Evolutionary conservation across 2,113 vertebrate genomes (phyloP), one percentile per base, ranked within the genome.

Genomic region (Gallinago jamesoni): DNA sequence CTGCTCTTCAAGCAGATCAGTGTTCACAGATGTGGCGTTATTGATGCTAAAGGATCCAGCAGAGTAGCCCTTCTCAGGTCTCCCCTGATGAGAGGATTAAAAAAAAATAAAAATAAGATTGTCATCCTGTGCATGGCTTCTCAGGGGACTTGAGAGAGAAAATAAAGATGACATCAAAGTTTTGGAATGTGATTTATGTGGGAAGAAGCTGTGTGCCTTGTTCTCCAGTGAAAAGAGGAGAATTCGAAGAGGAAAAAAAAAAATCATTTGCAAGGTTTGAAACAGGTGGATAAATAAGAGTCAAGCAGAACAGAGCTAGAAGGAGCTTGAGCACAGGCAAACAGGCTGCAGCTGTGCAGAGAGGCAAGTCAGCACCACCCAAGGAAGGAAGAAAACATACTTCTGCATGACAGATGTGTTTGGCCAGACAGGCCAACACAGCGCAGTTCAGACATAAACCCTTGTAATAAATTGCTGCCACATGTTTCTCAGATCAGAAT

Each of bases 111-210:
- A 64, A 21, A 19, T 19, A 28, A 81, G 43, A 56, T 22, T 47
- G 52, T 53, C 66, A 89, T 33, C 78, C 73, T 67, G 43, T 14
- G 12, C 75, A 74, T 35, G 8, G 15, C 45, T 93, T 84, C 55
- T 78, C 74, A 73, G 81, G 64, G 84, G 45, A 64, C 25, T 45
- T 2, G 0, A 74, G 56, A 72, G 37, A 64, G 48, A 74, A 87
- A 95, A 92, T 53, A 92, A 76, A 89, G 84, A 83, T 85, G 62
- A 91, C n/a, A 59, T 72, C 86, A 73, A 83, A 89, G 91, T 82
- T 92, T 50, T 82, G 78, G 87, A 91, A 95, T 76, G 70, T 20
- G 41, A 96, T 81, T 87, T 94, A 92, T 2, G 7, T 45, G 41
- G 77, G 59, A 91, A 89, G 92, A 48, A 85, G 69, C 45, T 39